Percentiles rank a stretch among this genome's conserved stretches.
These are phyloP conservation scores for Hydriomena furcata DNA, from an alignment of 2,888 invertebrate species.

Conservation along the genomic window DNA sequence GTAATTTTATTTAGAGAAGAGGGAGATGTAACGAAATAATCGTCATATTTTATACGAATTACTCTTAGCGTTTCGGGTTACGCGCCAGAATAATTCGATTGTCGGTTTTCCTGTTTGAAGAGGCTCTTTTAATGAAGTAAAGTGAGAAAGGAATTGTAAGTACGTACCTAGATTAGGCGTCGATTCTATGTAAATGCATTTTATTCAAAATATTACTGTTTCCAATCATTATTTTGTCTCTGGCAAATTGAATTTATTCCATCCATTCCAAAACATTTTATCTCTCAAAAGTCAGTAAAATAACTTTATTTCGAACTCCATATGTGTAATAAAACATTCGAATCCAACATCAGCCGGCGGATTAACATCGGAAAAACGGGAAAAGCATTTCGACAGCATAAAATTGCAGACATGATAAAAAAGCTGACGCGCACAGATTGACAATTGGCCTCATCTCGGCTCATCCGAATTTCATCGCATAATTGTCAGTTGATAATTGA, in stretches of 20 bases:
- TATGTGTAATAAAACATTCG: slow-evolving; percentile 23
- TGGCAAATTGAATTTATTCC: slow-evolving; percentile 3
- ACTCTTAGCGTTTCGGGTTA: slow-evolving; percentile 43
- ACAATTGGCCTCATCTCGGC: slow-evolving; percentile 69
- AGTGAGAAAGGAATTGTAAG: slow-evolving; percentile 1
- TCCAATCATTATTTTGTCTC: neutral
- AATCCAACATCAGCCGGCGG: slow-evolving; percentile 18
- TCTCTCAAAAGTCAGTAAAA: slow-evolving; percentile 16
- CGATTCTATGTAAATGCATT: no score
- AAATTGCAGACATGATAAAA: slow-evolving; percentile 34
- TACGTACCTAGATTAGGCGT: neutral
- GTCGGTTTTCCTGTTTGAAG: slow-evolving; percentile 10
- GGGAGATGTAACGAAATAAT: slow-evolving; percentile 61
- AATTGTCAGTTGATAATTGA: slow-evolving; percentile 82
- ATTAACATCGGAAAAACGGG: slow-evolving; percentile 27
- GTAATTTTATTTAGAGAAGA: slow-evolving; percentile 67
- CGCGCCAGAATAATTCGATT: slow-evolving; percentile 30
- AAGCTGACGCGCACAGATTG: slow-evolving; percentile 50
- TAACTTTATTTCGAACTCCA: slow-evolving; percentile 18
- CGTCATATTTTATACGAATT: slow-evolving; percentile 59
- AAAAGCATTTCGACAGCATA: slow-evolving; percentile 23
- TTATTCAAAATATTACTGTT: neutral
- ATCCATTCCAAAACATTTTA: slow-evolving; percentile 5
- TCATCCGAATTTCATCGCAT: slow-evolving; percentile 74
- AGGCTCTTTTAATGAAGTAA: slow-evolving; percentile 12